phyloP scores from a whole-genome alignment of 1,140 invertebrate species.

The Pomacea maculata region DNA sequence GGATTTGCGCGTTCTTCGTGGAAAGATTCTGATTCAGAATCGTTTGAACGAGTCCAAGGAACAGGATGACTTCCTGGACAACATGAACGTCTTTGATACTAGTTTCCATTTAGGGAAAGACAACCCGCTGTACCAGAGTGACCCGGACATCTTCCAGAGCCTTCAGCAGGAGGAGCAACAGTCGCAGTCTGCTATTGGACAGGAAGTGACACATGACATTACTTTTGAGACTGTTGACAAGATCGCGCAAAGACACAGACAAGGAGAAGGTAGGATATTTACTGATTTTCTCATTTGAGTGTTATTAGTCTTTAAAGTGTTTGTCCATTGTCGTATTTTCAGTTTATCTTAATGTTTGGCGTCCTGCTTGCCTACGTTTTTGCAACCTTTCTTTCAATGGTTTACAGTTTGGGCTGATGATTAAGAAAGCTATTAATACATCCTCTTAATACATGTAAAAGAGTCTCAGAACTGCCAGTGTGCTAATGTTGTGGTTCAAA shows the following conservation, averaged over 20 bases:
- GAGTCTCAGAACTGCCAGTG: too few species aligned
- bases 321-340: too few species aligned
- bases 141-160: conserved; percentile 44
- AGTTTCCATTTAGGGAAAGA: conserved; percentile 49
- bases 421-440: too few species aligned
- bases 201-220: conserved; percentile 42
- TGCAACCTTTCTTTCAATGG: too few species aligned
- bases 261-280: conserved; percentile 24
- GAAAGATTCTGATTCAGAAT: conserved; percentile 54
- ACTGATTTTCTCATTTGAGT: not conserved
- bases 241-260: conserved; percentile 37
- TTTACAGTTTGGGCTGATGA: too few species aligned
- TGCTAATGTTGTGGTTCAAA: too few species aligned
- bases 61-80: conserved; percentile 47
- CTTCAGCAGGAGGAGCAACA: conserved; percentile 36
- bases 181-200: conserved; percentile 10
- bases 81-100: conserved; percentile 53
- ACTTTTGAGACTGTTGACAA: conserved; percentile 50
- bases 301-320: too few species aligned
- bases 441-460: too few species aligned
- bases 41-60: conserved; percentile 44
- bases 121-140: conserved; percentile 55
- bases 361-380: too few species aligned
- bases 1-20: conserved; percentile 46
- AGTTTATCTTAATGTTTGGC: too few species aligned